Evolutionary conservation across 2,888 invertebrate species (phyloP).

Genomic region (Eurytoma adleriae): DNA sequence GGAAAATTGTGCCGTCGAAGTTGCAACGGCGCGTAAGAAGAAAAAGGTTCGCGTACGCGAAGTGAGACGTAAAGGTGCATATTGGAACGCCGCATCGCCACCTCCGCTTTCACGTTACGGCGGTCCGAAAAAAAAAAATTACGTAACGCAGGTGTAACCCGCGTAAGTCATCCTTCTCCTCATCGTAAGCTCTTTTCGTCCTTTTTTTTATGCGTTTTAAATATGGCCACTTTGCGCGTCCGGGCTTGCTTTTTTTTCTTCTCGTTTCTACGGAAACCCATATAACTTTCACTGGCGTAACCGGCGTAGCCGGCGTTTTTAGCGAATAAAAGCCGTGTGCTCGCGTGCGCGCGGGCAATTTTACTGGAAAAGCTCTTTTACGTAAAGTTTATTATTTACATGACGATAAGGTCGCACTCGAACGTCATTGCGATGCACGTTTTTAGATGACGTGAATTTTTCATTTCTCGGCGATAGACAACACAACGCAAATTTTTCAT

Average conservation of each 20-base stretch:
- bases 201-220: conserved; percentile 43
- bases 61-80: too few species aligned
- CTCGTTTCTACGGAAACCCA: not conserved
- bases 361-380: conserved; percentile 28
- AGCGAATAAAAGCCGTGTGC: not conserved
- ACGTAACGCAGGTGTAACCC: conserved; percentile 39
- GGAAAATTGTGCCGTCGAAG: too few species aligned
- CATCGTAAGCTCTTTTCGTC: conserved; percentile 36
- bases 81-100: not conserved
- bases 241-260: conserved; percentile 5
- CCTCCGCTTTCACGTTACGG: conserved; percentile 20
- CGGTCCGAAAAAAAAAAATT: conserved; percentile 17
- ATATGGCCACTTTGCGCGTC: conserved; percentile 30
- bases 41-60: too few species aligned
- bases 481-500: too few species aligned
- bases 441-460: too few species aligned
- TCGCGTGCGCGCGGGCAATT: not conserved
- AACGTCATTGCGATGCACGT: not conserved
- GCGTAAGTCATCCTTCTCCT: conserved; percentile 12
- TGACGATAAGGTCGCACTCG: conserved; percentile 10
- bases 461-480: too few species aligned
- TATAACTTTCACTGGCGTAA: conserved; percentile 43
- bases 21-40: too few species aligned
- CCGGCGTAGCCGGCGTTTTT: conserved; percentile 19
- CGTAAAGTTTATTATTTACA: conserved; percentile 27